Evolutionary conservation across 2,113 vertebrate species (phyloP), one percentile per base, ranked within the genome.

Genomic region (Lophius piscatorius): DNA sequence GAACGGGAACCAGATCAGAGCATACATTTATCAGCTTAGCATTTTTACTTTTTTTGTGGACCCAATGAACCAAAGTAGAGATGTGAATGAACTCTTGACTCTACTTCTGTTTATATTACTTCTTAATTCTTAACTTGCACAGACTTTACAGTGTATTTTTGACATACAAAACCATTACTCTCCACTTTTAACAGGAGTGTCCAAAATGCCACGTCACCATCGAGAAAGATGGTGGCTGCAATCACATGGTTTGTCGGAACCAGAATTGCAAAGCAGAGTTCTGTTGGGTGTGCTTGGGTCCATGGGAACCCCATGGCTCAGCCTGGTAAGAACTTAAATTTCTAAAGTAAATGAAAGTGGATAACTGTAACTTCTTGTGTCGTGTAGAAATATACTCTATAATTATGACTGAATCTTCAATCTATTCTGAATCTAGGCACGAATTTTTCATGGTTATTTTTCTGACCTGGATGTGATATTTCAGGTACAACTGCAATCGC

Each of bases 191-290:
- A 70, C 88, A 99, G 97, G 97, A 99, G 87, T 99, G 96, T 90
- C 97, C 97, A 16, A 99, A 99, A 95, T 99, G 97, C 91, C 96
- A 99, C 13, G 97, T 99, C 85, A 99, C 97, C 85, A 99, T 99
- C 52, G 97, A 99, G 85, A 99, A 99, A 90, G 97, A 99, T 11
- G 97, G 97, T 11, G 97, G 97, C 89, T 99, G 97, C 89, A 99
- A 99, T 89, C 97, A 99, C 91, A 99, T 99, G 97, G 97, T 99
- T 68, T 99, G 97, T 92, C 95, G 97, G 86, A 99, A 98, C 92
- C 97, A 99, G 93, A 99, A 98, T 88, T 99, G 97, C 92, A 99
- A 99, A 94, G 97, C 97, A 2, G 97, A 99, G 88, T 99, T 99
- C 90, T 99, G 97, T 90, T 99, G 97, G 97, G 97, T 99, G 75